phyloP scores from a whole-genome alignment of 2,888 invertebrate species.

The Entomobrya multifasciata region DNA sequence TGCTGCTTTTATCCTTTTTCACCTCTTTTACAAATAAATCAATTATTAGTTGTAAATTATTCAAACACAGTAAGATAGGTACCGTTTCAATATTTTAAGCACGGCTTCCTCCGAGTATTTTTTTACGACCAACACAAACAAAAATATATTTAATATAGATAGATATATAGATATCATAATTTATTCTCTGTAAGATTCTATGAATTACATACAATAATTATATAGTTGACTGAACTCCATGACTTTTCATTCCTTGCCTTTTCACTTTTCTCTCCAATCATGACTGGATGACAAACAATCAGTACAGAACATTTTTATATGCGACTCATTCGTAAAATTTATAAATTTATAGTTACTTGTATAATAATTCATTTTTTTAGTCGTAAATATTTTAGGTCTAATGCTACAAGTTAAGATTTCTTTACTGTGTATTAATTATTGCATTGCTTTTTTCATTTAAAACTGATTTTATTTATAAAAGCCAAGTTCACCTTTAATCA shows the following conservation, averaged over 20 bases:
- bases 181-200: background rate
- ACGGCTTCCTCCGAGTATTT: constrained; percentile 35
- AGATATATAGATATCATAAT: background rate
- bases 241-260: background rate
- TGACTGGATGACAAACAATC: constrained; percentile 53
- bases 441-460: constrained; percentile 12
- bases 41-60: too few species aligned
- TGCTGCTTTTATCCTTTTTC: constrained; percentile 10
- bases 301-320: too few species aligned
- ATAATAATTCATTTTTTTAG: too few species aligned
- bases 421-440: constrained; percentile 5
- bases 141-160: constrained; percentile 17
- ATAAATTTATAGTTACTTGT: too few species aligned
- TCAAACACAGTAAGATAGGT: background rate
- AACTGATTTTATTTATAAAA: too few species aligned
- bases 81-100: background rate
- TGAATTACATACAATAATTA: background rate
- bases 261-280: background rate
- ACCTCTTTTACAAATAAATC: background rate
- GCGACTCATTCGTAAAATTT: too few species aligned
- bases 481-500: background rate
- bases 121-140: constrained; percentile 16
- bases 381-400: too few species aligned
- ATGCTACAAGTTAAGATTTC: background rate
- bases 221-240: constrained; percentile 34